Evolutionary conservation across 2,113 vertebrate genomes (phyloP).

Genomic region (Sinosuthora webbiana): DNA sequence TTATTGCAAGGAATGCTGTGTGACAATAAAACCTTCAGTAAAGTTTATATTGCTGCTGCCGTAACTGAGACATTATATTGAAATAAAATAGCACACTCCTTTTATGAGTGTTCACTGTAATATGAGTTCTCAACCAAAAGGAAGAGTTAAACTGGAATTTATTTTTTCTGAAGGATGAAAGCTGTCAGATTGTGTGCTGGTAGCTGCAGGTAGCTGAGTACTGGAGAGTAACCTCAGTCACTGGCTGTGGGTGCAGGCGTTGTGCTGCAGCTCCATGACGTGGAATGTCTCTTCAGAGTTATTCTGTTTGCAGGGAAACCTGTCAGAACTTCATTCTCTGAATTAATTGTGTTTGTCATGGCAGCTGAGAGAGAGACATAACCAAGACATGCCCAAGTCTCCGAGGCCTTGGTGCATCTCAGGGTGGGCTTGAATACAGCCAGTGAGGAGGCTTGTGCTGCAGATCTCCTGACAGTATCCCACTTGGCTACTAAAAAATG

Average conservation of each 20-base stretch:
- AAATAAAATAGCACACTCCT: neutral
- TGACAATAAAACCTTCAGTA: conserved; percentile 37
- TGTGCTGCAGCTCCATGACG: neutral
- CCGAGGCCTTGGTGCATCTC: neutral
- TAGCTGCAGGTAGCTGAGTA: neutral
- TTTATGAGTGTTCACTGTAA: neutral
- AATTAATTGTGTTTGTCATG: neutral
- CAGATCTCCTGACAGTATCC: neutral
- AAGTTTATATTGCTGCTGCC: conserved; percentile 31
- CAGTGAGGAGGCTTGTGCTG: neutral
- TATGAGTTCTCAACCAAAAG: neutral
- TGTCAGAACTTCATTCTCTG: neutral
- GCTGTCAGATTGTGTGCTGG: neutral
- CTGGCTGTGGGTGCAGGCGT: neutral
- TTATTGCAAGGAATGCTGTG: neutral
- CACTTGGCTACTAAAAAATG: neutral
- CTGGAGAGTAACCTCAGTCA: neutral
- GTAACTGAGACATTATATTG: neutral
- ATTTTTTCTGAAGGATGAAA: neutral
- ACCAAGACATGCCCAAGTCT: neutral
- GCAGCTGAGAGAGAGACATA: neutral
- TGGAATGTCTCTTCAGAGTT: neutral
- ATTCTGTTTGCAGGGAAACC: neutral
- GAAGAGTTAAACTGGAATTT: neutral
- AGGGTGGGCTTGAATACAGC: neutral